Evolutionary conservation across 2,888 invertebrate genomes (phyloP), one percentile per base, ranked within the genome.

Genomic region (Octonoba sinensis): DNA sequence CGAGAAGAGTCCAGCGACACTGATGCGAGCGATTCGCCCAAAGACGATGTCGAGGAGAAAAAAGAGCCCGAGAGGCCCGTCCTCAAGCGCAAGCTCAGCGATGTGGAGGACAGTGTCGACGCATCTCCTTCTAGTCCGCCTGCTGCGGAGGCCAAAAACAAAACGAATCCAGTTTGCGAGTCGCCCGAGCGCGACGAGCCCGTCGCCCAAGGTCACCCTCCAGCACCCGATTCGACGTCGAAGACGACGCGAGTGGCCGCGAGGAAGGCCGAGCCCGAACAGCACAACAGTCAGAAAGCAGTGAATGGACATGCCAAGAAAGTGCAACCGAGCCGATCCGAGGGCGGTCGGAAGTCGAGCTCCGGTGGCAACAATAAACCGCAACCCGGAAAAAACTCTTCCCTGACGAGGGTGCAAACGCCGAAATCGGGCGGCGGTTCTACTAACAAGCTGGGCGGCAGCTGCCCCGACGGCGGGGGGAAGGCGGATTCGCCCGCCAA

Each of bases 31-130:
- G 27, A 6, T 2, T 16, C 49, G n/a, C 22, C 27, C 3, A 24
- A 51, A 18, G 24, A 16, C 16, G 51, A 22, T 8, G n/a, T 16
- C 15, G n/a, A 22, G n/a, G n/a, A 15, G 8, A 89, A 90, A 6
- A 87, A 89, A 22, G 88, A 89, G 1, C 90, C 90, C 3, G 89
- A 47, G 18, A 86, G 89, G 44, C 87, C 89, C 62, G 88, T 3
- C 16, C 27, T 22, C 44, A 62, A 62, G 44, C 62, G 62, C 12
- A 62, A 62, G 44, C 62, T 62, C 11, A n/a, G 36, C 62, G 44
- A 44, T 4, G 62, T 44, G 12, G 62, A 62, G 44, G 62, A 62
- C 46, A 12, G 44, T 8, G 62, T 18, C 0, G 60, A 36, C 3
- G 3, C 36, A 4, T 36, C 36, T 3, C 36, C 36, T 44, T 64